phyloP scores from a whole-genome alignment of 1,140 invertebrate genomes.

The Pollicipes pollicipes region DNA sequence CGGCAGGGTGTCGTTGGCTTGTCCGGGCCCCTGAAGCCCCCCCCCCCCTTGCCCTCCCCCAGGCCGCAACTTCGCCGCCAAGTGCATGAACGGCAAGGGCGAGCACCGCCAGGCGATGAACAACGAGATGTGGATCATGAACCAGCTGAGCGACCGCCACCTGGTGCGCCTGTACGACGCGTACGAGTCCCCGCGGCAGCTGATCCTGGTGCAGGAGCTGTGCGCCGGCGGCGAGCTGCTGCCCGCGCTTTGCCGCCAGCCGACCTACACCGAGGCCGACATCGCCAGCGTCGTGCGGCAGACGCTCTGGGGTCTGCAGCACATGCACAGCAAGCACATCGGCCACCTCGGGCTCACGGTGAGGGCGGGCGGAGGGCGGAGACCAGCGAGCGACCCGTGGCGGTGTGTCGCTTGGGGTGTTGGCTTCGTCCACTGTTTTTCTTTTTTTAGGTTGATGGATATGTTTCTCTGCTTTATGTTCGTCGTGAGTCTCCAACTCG shows the following conservation, averaged over 20 bases:
- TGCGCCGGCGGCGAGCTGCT: conserved; percentile 55
- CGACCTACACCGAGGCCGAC: conserved; percentile 71
- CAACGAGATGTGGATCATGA: conserved; percentile 3
- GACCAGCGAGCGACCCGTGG: conserved; percentile 13
- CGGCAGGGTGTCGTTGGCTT: too few species aligned
- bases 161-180: conserved; percentile 70
- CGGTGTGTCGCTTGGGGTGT: too few species aligned
- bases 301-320: conserved; percentile 62
- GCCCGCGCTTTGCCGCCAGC: conserved; percentile 51
- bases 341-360: conserved; percentile 87
- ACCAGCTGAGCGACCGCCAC: conserved; percentile 32
- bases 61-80: conserved; percentile 74
- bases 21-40: too few species aligned
- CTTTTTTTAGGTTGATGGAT: too few species aligned
- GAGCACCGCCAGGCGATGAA: conserved; percentile 24
- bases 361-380: too few species aligned
- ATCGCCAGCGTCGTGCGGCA: conserved; percentile 74
- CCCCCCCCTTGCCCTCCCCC: too few species aligned
- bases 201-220: conserved; percentile 73
- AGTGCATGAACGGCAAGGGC: conserved; percentile 67
- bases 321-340: conserved; percentile 74
- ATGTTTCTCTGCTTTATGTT: too few species aligned
- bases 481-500: too few species aligned
- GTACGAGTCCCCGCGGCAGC: conserved; percentile 59
- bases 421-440: too few species aligned